Percentiles rank a stretch among this genome's conserved stretches.
Evolutionary conservation across 1,140 invertebrate genomes (phyloP).

Genomic region (Drosophila erecta): DNA sequence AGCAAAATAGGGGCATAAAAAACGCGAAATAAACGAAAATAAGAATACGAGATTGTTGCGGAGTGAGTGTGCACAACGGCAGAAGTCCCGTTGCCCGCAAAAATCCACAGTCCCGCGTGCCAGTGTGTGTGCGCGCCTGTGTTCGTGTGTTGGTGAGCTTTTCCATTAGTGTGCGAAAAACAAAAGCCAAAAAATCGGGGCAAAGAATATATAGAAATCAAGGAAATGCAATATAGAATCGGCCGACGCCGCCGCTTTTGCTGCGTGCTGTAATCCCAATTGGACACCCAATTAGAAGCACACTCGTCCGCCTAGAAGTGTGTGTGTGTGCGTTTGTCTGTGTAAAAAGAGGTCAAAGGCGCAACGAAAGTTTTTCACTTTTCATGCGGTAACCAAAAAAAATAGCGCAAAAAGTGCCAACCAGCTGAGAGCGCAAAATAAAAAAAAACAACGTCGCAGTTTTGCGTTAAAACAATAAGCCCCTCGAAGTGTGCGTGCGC

Average conservation of each 20-base stretch:
- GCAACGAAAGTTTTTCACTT: constrained; percentile 66
- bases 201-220: constrained; percentile 59
- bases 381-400: constrained; percentile 60
- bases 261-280: constrained; percentile 59
- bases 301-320: constrained; percentile 4
- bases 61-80: constrained; percentile 70
- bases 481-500: constrained; percentile 38
- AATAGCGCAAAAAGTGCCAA: constrained; percentile 56
- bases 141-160: constrained; percentile 14
- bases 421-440: constrained; percentile 64
- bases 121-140: constrained; percentile 29
- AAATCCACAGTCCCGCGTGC: constrained; percentile 25
- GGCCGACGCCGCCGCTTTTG: constrained; percentile 28
- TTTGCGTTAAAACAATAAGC: constrained; percentile 75
- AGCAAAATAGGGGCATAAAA: constrained; percentile 57
- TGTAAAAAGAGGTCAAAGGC: constrained; percentile 81
- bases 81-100: constrained; percentile 31
- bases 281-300: constrained; percentile 32
- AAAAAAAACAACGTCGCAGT: constrained; percentile 76
- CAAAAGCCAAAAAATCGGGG: constrained; percentile 73
- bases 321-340: constrained; percentile 28
- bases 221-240: constrained; percentile 74
- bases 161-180: constrained; percentile 49
- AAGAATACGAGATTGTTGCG: constrained; percentile 50
- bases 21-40: constrained; percentile 39